Evolutionary conservation across 2,113 vertebrate genomes (phyloP).

Genomic region (Hemiscyllium ocellatum): DNA sequence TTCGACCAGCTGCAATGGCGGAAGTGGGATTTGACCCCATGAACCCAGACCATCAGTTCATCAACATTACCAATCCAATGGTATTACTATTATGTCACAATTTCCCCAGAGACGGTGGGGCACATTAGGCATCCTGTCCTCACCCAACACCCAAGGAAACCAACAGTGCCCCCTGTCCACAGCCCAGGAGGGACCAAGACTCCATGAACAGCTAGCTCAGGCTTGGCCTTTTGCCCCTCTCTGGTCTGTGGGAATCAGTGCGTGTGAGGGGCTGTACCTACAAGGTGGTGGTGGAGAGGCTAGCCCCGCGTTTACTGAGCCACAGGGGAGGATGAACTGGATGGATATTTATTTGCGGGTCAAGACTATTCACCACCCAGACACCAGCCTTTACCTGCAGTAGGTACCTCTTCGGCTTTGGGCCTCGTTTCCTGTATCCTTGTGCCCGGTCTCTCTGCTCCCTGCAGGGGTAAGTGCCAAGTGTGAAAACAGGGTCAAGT

Average conservation of each 20-base stretch:
- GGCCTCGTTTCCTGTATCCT: slow-evolving; percentile 92
- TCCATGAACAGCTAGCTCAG: neutral
- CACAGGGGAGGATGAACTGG: neutral
- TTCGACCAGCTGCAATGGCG: too few species aligned
- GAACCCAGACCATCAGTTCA: too few species aligned
- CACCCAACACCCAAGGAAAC: too few species aligned
- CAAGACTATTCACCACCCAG: neutral
- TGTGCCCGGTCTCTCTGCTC: slow-evolving; percentile 85
- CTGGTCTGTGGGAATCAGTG: neutral
- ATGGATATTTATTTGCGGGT: neutral
- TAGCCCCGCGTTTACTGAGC: neutral
- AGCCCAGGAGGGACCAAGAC: too few species aligned
- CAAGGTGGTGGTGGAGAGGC: neutral
- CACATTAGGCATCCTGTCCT: neutral
- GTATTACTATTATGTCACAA: too few species aligned
- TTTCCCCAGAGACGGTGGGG: neutral
- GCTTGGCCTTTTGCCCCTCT: neutral
- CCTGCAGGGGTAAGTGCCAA: slow-evolving; percentile 51
- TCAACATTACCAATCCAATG: too few species aligned
- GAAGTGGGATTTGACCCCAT: too few species aligned
- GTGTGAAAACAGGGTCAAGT: slow-evolving; percentile 13
- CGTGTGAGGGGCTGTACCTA: neutral
- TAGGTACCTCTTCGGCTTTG: slow-evolving; percentile 82
- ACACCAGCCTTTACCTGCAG: slow-evolving; percentile 71
- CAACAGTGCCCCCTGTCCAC: too few species aligned